A percentile compares a stretch with the other conserved stretches of the same genome.
phyloP scores from a whole-genome alignment of 2,797 vertebrate species.

The Selene dorsalis region DNA sequence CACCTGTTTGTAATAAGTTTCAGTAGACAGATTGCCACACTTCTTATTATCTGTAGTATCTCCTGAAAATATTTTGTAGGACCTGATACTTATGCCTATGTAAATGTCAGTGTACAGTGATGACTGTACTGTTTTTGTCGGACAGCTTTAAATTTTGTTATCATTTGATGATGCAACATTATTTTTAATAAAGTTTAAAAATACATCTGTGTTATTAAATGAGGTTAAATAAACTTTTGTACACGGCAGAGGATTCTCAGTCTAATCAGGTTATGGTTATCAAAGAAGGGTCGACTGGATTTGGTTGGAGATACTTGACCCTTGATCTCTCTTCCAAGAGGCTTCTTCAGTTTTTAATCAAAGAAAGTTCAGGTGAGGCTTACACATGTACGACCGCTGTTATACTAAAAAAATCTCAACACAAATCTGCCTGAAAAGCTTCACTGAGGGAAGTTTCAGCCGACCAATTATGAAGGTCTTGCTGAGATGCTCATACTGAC shows the following conservation, averaged over 20 bases:
- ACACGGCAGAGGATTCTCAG: too few relatives aligned
- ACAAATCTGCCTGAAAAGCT: neutral
- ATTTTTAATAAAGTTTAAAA: constrained; percentile 52
- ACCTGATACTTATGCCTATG: constrained; percentile 5
- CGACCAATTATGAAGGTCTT: neutral
- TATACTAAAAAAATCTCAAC: neutral
- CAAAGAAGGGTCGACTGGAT: too few relatives aligned
- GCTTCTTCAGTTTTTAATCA: neutral
- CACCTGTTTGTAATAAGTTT: constrained; percentile 25
- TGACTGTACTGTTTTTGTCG: constrained; percentile 20
- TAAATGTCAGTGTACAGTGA: neutral
- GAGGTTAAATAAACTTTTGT: neutral
- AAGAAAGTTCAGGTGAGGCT: too few relatives aligned
- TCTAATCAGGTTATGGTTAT: too few relatives aligned
- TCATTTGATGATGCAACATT: constrained; percentile 6
- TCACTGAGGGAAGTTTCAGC: neutral
- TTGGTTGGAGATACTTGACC: too few relatives aligned
- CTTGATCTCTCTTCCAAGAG: too few relatives aligned
- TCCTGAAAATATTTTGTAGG: neutral
- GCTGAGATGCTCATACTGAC: neutral
- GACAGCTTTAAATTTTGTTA: constrained; percentile 21
- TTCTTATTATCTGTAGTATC: neutral
- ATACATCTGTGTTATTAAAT: neutral
- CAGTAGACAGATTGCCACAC: neutral
- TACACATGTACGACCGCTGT: neutral